A percentile compares a stretch with the other conserved stretches of the same genome.
Evolutionary conservation across 2,797 vertebrate species (phyloP).

Genomic region (Hoplostethus atlanticus): DNA sequence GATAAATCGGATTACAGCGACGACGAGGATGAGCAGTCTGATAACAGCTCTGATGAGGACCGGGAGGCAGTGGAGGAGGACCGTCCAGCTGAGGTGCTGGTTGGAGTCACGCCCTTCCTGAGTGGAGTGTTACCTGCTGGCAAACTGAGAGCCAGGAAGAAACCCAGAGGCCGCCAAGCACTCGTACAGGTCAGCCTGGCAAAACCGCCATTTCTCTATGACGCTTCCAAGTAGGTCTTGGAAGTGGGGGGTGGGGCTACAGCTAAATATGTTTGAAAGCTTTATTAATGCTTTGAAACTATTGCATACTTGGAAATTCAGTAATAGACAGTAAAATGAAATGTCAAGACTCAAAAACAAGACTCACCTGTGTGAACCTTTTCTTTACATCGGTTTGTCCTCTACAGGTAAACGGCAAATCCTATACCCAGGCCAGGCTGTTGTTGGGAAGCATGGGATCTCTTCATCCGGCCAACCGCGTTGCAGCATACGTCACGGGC

Average conservation of each 20-base stretch:
- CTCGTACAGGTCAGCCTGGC: conserved; percentile 76
- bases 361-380: not conserved
- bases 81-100: not conserved
- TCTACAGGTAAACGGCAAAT: conserved; percentile 93
- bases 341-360: not conserved
- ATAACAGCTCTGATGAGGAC: conserved; percentile 10
- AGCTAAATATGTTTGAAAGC: not conserved
- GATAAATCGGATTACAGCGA: conserved; percentile 41
- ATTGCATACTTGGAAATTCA: not conserved
- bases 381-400: not conserved
- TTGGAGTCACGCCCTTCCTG: conserved; percentile 86
- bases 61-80: conserved; percentile 45
- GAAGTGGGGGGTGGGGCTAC: not conserved
- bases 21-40: conserved; percentile 19
- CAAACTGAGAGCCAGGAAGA: conserved; percentile 85
- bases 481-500: conserved; percentile 93
- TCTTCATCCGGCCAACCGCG: conserved; percentile 94
- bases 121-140: conserved; percentile 86
- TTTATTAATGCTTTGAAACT: not conserved
- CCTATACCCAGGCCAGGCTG: conserved; percentile 91
- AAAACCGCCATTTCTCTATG: not conserved
- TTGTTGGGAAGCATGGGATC: conserved; percentile 95
- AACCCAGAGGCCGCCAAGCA: conserved; percentile 41
- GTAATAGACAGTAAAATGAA: not conserved
- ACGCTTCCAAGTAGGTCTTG: not conserved